These are phyloP conservation scores for Pseudococcus viburni DNA, from an alignment of 2,888 invertebrate genomes.

Conservation along the genomic window DNA sequence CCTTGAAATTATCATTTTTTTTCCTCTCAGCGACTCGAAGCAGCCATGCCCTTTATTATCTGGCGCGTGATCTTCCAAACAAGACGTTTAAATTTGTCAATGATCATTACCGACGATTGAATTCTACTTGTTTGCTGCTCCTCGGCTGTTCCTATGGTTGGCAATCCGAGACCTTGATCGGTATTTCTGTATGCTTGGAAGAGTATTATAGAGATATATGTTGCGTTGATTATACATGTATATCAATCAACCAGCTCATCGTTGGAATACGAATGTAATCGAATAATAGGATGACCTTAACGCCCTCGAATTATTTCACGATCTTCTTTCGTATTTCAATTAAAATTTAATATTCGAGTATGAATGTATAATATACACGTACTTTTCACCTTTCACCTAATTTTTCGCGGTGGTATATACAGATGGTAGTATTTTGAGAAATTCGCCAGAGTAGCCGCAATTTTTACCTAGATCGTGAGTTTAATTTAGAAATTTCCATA, in stretches of 20 bases:
- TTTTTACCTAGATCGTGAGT: conserved; percentile 5
- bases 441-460: neutral
- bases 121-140: neutral
- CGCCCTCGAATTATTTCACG: conserved; percentile 5
- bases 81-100: conserved; percentile 14
- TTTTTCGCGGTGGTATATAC: neutral
- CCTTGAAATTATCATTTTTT: conserved; percentile 20
- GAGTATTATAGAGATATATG: neutral
- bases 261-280: neutral
- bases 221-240: neutral
- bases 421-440: neutral
- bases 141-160: neutral
- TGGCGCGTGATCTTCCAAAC: neutral
- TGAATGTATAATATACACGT: neutral
- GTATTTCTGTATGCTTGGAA: neutral
- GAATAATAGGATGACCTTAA: neutral
- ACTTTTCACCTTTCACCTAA: conserved; percentile 34
- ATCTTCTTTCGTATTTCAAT: conserved; percentile 5
- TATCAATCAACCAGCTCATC: conserved; percentile 1
- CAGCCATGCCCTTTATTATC: neutral
- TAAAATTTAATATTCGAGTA: neutral
- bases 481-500: neutral
- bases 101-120: conserved; percentile 14
- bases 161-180: neutral
- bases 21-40: too few species aligned